Percentiles rank a stretch among this genome's conserved stretches.
phyloP scores from a whole-genome alignment of 2,113 vertebrate genomes.

The Sapajus apella region DNA sequence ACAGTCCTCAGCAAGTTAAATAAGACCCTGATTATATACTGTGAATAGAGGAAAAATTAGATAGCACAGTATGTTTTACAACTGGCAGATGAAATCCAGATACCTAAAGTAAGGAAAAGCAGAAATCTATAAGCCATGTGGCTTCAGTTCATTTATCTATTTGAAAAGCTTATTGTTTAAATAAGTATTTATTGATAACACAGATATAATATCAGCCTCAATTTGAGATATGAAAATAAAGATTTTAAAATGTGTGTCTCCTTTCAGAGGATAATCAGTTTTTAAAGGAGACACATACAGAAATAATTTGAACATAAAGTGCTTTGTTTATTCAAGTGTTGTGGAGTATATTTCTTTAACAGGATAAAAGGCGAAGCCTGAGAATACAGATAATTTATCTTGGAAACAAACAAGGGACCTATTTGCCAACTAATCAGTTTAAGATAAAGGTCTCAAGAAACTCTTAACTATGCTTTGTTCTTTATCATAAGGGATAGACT shows the following conservation, averaged over 20 bases:
- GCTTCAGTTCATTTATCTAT: not conserved
- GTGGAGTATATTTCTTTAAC: not conserved
- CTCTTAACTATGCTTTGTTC: slow-evolving; percentile 15
- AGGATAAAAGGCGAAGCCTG: not conserved
- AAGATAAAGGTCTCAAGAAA: slow-evolving; percentile 45
- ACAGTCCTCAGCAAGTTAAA: not conserved
- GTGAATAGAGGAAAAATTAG: not conserved
- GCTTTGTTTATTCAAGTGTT: not conserved
- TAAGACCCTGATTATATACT: not conserved
- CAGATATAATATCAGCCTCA: not conserved
- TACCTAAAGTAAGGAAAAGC: not conserved
- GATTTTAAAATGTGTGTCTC: not conserved
- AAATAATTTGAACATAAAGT: not conserved
- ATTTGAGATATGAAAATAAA: not conserved
- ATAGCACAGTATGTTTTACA: not conserved
- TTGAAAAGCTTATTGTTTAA: slow-evolving; percentile 5
- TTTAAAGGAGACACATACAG: not conserved
- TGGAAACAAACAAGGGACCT: not conserved
- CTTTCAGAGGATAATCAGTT: not conserved
- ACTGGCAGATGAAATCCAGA: not conserved
- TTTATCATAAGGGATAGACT: not conserved
- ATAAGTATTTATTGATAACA: not conserved
- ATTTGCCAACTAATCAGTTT: slow-evolving; percentile 26
- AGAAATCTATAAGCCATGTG: not conserved
- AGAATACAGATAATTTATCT: not conserved